Evolutionary conservation across 2,797 vertebrate species (phyloP).

Genomic region (Epinephelus malabaricus): DNA sequence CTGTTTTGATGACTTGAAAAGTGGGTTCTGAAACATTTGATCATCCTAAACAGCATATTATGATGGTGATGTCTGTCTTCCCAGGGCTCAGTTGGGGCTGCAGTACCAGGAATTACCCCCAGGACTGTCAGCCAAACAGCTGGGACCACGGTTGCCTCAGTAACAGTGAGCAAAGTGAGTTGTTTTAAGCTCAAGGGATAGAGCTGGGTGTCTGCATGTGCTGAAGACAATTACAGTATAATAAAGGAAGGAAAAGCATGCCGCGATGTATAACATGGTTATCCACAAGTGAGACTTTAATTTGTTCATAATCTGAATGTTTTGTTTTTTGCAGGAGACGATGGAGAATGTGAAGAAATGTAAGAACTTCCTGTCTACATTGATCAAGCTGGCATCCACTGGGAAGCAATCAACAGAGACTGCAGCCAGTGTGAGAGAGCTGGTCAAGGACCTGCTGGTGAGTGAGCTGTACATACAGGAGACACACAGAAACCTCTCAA

Average conservation of each 20-base stretch:
- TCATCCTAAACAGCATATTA: not conserved
- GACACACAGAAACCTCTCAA: not conserved
- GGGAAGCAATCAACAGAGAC: slow-evolving; percentile 97
- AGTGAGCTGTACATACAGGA: slow-evolving; percentile 65
- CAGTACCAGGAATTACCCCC: slow-evolving; percentile 89
- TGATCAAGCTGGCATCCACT: slow-evolving; percentile 97
- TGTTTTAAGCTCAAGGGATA: slow-evolving; percentile 1
- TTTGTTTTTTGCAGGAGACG: slow-evolving; percentile 89
- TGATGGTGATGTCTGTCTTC: slow-evolving; percentile 9
- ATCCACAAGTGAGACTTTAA: not conserved
- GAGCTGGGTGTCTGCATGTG: not conserved
- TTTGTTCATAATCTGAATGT: slow-evolving; percentile 18
- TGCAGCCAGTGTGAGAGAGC: slow-evolving; percentile 94
- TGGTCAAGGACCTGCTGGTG: slow-evolving; percentile 97
- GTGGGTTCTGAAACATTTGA: slow-evolving; percentile 3
- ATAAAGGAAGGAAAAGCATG: not conserved
- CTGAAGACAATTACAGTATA: not conserved
- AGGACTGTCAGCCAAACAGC: slow-evolving; percentile 88
- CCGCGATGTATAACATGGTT: not conserved
- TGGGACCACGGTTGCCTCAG: slow-evolving; percentile 88
- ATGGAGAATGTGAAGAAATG: slow-evolving; percentile 99
- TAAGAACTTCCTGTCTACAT: slow-evolving; percentile 97
- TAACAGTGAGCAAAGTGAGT: slow-evolving; percentile 90
- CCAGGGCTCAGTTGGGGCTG: slow-evolving; percentile 85
- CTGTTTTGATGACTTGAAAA: not conserved